A percentile compares a stretch with the other conserved stretches of the same genome.
Evolutionary conservation across 2,888 invertebrate genomes (phyloP).

Genomic region (Lottia scabra): DNA sequence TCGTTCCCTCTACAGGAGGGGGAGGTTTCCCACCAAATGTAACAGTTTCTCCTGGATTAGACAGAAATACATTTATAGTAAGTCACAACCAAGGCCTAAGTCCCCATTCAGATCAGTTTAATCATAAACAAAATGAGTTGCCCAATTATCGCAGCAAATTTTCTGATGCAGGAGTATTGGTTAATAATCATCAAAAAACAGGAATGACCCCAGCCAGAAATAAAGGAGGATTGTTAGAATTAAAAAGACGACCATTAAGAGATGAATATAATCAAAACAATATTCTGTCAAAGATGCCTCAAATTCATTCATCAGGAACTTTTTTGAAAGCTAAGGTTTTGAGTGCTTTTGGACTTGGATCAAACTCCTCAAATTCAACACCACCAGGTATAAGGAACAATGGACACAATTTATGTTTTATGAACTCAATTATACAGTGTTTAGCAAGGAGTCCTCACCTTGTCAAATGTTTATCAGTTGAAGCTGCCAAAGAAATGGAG

Average conservation of each 20-base stretch:
- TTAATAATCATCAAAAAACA: not conserved
- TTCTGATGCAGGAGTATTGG: not conserved
- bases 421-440: conserved; percentile 66
- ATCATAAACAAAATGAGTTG: not conserved
- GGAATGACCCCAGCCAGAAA: not conserved
- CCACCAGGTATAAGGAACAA: conserved; percentile 61
- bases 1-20: not conserved
- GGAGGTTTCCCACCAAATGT: conserved; percentile 28
- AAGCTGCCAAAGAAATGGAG: conserved; percentile 45
- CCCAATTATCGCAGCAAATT: not conserved
- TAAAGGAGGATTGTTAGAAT: conserved; percentile 3
- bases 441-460: conserved; percentile 58
- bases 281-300: not conserved
- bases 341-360: conserved; percentile 47
- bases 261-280: not conserved
- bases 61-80: conserved; percentile 22
- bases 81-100: conserved; percentile 17
- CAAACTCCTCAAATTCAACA: conserved; percentile 20
- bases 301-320: conserved; percentile 11
- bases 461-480: conserved; percentile 39
- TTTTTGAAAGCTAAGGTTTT: conserved; percentile 48
- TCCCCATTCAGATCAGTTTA: conserved; percentile 2
- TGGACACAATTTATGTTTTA: conserved; percentile 64
- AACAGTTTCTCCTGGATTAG: conserved; percentile 28
- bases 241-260: conserved; percentile 18